Evolutionary conservation across 2,797 vertebrate species (phyloP), one percentile per base, ranked within the genome.

Genomic region (Halcyon badia): DNA sequence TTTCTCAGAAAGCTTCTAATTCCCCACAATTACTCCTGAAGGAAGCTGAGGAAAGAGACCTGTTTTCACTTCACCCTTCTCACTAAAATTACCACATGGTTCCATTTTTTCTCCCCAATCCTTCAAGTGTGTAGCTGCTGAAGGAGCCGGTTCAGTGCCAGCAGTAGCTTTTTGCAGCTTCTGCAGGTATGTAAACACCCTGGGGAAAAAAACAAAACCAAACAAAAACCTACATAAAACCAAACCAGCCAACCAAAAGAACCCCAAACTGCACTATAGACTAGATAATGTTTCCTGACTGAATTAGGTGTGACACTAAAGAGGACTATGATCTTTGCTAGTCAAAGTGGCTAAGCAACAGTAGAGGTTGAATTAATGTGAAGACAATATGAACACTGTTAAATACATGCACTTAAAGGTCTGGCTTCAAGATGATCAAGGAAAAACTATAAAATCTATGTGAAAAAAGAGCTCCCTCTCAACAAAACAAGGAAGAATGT

Each of bases 401-500:
- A 84, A 89, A 87, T 37, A 44, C 64, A 37, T 61, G 58, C 54
- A 80, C 76, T 83, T 76, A 37, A 22, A 76, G 64, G 60, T 72
- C 76, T 93, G 58, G 3, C 66, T 90, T 86, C 37, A 44, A 58
- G 58, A 65, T 37, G 83, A 93, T 80, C 58, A 90, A 90, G 94
- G 56, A 42, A 51, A 90, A 94, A 77, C 72, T 83, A 86, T 72
- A 83, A 92, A 94, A 88, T 72, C 72, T 13, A 7, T 10, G 33
- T 31, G 35, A 42, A 79, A 70, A 75, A 93, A 93, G 33, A 87
- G 25, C 28, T 83, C 14, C 44, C 37, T 87, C 77, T 92, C 77
- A 70, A 90, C 33, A 92, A 94, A 54, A 61, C 49, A 93, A 89
- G 65, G 61, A 90, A 66, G 60, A 68, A 92, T 80, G 64, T 21